A percentile compares a stretch with the other conserved stretches of the same genome.
Conservation (phyloP, 1,140 invertebrate genomes). For the Halesus radiatus region DNA sequence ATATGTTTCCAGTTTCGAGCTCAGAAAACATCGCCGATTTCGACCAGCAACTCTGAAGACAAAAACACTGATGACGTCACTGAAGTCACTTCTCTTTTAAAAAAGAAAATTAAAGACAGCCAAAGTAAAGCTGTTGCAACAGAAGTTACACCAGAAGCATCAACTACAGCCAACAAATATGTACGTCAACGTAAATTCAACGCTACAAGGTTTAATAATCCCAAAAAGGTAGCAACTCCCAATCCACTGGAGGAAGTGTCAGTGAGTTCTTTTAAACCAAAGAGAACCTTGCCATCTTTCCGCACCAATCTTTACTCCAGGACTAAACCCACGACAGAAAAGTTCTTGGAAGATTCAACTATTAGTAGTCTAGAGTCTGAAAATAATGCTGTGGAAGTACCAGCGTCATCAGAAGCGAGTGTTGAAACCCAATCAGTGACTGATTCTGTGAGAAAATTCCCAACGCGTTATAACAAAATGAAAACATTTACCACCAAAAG, state of each 20-base stretch:
- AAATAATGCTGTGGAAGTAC: neutral
- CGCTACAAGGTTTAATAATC: constrained; percentile 35
- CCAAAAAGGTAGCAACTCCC: constrained; percentile 26
- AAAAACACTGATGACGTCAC: neutral
- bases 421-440: neutral
- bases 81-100: neutral
- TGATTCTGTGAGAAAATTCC: constrained; percentile 21
- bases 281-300: constrained; percentile 36
- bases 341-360: constrained; percentile 18
- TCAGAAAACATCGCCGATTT: constrained; percentile 16
- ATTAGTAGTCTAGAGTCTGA: constrained; percentile 3
- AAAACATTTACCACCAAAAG: constrained; percentile 33
- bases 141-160: neutral
- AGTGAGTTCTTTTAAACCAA: constrained; percentile 16
- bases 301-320: constrained; percentile 30
- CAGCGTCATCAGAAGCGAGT: constrained; percentile 1
- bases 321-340: constrained; percentile 27
- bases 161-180: constrained; percentile 39
- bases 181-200: constrained; percentile 47
- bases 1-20: constrained; percentile 45
- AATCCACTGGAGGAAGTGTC: neutral
- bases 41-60: neutral
- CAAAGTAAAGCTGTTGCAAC: neutral
- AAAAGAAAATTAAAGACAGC: constrained; percentile 16
- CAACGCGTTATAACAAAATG: constrained; percentile 39